Evolutionary conservation across 2,797 vertebrate genomes (phyloP), one percentile per base, ranked within the genome.

Genomic region (Delichon dasypus): DNA sequence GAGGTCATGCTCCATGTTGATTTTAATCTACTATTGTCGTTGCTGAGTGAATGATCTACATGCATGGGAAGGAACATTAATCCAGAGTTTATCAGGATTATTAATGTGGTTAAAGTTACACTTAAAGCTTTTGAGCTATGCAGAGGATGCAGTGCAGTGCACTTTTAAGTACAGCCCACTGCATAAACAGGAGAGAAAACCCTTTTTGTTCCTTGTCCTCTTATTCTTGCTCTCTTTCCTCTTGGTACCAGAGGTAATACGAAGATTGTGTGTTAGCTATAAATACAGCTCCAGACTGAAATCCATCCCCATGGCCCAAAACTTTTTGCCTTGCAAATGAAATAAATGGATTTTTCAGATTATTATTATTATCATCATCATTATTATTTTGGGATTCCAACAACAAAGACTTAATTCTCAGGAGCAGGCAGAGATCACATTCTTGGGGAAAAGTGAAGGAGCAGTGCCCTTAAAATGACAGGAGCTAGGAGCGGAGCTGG

Each of bases 401-500:
- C 12, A 64, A 18, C 50, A 83, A 61, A 60, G 40, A 42, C 3
- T 60, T 48, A 13, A 53, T 65, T 78, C 8, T 25, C 20, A 58
- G 44, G 16, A 89, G 18, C 32, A 79, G 66, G 15, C 7, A 72
- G 30, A 36, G 48, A 40, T 42, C 32, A 34, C 5, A 5, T 34
- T 79, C 16, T 23, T 16, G 8, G 16, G 20, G 20, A 23, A 26
- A 58, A 80, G 27, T 0, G 1, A 61, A 25, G 1, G 3, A 90
- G 25, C 0, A 0, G 18, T 61, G 50, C 64, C 34, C 48, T 67
- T 71, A 77, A 80, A 74, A 73, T 85, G 27, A 47, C 29, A 48
- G 44, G 2, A 4, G 8, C 11, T 19, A 48, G 48, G 2, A 4
- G 9, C 11, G 17, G 51, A 53, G 10, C 47, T 2, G 9, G 44